Conservation (phyloP, 2,113 vertebrate genomes). For the Corapipo altera region DNA sequence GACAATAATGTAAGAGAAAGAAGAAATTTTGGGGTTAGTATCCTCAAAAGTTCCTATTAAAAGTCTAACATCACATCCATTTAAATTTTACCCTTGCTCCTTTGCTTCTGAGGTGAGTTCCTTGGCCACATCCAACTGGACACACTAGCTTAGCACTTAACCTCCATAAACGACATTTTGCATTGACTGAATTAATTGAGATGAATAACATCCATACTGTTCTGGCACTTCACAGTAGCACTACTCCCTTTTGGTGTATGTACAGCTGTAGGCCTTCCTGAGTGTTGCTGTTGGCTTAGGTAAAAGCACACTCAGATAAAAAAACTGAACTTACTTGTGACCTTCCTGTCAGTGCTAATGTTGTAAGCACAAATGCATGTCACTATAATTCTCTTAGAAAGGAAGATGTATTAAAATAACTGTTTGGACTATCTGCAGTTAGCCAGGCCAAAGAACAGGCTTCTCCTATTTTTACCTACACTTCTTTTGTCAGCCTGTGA, state of each 20-base stretch:
- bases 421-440: not conserved
- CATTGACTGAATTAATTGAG: not conserved
- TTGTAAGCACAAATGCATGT: not conserved
- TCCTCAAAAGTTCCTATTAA: not conserved
- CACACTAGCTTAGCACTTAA: not conserved
- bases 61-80: not conserved
- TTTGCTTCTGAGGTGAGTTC: not conserved
- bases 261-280: not conserved
- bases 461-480: not conserved
- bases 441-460: not conserved
- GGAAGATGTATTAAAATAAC: not conserved
- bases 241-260: not conserved
- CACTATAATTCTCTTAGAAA: not conserved
- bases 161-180: not conserved
- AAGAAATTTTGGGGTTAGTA: not conserved
- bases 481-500: not conserved
- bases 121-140: not conserved
- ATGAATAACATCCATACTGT: not conserved
- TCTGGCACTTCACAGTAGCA: not conserved
- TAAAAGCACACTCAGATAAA: not conserved
- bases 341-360: not conserved
- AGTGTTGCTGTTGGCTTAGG: not conserved
- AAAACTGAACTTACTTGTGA: not conserved
- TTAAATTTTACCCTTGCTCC: not conserved
- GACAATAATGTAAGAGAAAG: not conserved